Base-by-base conservation (phyloP, 1,140 invertebrate genomes). In the Calliopsis andreniformis region DNA sequence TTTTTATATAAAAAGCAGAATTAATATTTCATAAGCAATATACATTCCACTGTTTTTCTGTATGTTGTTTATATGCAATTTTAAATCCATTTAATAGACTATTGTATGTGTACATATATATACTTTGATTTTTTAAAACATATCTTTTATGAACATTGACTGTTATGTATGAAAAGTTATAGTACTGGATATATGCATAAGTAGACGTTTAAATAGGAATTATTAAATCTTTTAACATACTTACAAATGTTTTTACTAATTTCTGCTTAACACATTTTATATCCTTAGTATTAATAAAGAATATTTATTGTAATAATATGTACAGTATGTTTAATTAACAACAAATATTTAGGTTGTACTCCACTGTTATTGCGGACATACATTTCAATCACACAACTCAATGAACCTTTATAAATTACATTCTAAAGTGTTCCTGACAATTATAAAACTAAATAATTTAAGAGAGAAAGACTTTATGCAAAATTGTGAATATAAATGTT, bases 11-110 rank as follows among this genome's bases (percentile, higher is more conserved):
- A 30, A 23, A 42, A 5, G 28, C n/a, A 39, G 49, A 25, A 72
- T 30, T 30, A 53, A 64, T 64, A 39, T 72, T 51, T 49, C 10
- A 39, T 51, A 51, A 62, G 10, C 45, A 49, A 32, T 64, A 53
- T 72, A 70, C 28, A 43, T 72, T 72, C 32, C 32, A 72, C 28
- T 20, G 0, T 23, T 10, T 72, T 72, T 66, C n/a, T 73, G 14
- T 66, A 75, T 32, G 16, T 67, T 56, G 47, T 56, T 56, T 66
- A 47, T 43, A 30, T 32, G 16, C n/a, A 18, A 64, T 20, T 35
- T 25, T 10, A n/a, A 72, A 63, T 66, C 25, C 30, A 43, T 23
- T 70, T 47, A 67, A 32, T 3, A 56, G 30, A 66, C 35, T 56
- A 18, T 45, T 66, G 8, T 20, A n/a, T n/a, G n/a, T n/a, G n/a